These are phyloP conservation scores for Silvanus unidentatus DNA, from an alignment of 2,888 invertebrate genomes.

Conservation along the genomic window DNA sequence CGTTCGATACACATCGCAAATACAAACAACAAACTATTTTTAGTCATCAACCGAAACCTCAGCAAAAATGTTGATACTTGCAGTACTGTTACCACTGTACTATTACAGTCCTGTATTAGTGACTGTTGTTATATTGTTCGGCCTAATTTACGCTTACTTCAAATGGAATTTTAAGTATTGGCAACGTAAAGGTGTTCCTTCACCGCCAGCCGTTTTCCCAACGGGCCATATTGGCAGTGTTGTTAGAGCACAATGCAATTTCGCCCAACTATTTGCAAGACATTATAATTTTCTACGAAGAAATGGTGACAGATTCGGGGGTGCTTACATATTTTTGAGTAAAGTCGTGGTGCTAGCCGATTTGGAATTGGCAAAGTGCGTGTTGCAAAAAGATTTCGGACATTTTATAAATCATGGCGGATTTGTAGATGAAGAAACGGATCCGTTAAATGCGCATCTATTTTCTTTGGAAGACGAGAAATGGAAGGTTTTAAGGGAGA, in stretches of 20 bases:
- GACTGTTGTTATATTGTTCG: no score
- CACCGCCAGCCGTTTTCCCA: constrained; percentile 20
- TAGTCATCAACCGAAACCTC: no score
- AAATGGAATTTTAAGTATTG: constrained; percentile 16
- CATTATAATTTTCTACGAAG: constrained; percentile 21
- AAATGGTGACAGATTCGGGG: constrained; percentile 21
- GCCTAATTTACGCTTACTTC: constrained; percentile 6
- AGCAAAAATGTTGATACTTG: no score
- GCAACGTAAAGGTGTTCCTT: constrained; percentile 16
- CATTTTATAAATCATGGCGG: constrained; percentile 57
- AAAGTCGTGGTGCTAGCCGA: constrained; percentile 24
- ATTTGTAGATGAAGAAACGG: constrained; percentile 51
- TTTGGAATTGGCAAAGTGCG: constrained; percentile 31
- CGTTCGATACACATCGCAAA: no score
- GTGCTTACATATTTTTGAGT: constrained; percentile 20
- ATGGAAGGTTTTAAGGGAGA: constrained; percentile 56
- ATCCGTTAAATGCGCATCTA: constrained; percentile 53
- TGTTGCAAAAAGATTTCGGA: constrained; percentile 54
- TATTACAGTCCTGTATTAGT: no score
- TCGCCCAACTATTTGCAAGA: constrained; percentile 12
- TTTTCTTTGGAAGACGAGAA: constrained; percentile 50
- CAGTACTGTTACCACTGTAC: no score
- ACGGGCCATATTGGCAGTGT: constrained; percentile 26
- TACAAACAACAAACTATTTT: no score
- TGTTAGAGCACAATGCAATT: constrained; percentile 3